Percentiles rank a stretch among this genome's conserved stretches.
Evolutionary conservation across 1,140 invertebrate genomes (phyloP).

Genomic region (Zaprionus kolodkinae): DNA sequence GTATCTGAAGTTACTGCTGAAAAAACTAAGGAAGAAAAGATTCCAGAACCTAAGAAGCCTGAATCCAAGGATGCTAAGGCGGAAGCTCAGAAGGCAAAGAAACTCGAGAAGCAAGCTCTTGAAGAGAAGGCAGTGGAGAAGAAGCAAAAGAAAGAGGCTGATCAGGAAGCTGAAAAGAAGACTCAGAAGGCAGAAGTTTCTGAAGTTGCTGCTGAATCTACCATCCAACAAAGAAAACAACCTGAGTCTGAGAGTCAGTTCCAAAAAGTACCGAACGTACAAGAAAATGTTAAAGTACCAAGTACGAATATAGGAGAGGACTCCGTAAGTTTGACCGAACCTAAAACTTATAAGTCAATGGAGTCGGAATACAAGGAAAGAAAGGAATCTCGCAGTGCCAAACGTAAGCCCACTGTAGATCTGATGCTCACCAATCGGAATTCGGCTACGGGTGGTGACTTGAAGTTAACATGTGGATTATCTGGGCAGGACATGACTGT

Average conservation of each 20-base stretch:
- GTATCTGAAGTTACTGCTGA: too few relatives aligned
- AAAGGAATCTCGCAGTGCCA: slow-evolving; percentile 81
- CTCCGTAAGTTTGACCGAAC: slow-evolving; percentile 18
- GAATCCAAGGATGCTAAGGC: too few relatives aligned
- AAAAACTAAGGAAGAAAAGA: too few relatives aligned
- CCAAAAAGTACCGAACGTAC: not conserved
- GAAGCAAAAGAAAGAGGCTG: not conserved
- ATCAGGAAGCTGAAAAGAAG: not conserved
- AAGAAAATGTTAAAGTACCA: not conserved
- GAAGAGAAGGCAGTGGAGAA: too few relatives aligned
- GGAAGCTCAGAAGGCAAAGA: too few relatives aligned
- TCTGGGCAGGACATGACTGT: slow-evolving; percentile 91
- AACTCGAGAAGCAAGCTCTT: too few relatives aligned
- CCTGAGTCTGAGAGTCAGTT: not conserved
- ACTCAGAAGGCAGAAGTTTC: not conserved
- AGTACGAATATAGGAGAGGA: slow-evolving; percentile 11
- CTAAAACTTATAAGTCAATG: slow-evolving; percentile 48
- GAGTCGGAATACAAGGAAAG: slow-evolving; percentile 70
- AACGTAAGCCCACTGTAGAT: slow-evolving; percentile 91
- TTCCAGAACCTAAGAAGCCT: too few relatives aligned
- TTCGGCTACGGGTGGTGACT: slow-evolving; percentile 89
- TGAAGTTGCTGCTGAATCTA: not conserved
- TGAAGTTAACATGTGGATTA: slow-evolving; percentile 93
- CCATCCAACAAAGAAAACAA: too few relatives aligned
- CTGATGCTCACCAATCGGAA: slow-evolving; percentile 91